phyloP scores from a whole-genome alignment of 2,797 vertebrate species.

The Sebastes jordani region DNA sequence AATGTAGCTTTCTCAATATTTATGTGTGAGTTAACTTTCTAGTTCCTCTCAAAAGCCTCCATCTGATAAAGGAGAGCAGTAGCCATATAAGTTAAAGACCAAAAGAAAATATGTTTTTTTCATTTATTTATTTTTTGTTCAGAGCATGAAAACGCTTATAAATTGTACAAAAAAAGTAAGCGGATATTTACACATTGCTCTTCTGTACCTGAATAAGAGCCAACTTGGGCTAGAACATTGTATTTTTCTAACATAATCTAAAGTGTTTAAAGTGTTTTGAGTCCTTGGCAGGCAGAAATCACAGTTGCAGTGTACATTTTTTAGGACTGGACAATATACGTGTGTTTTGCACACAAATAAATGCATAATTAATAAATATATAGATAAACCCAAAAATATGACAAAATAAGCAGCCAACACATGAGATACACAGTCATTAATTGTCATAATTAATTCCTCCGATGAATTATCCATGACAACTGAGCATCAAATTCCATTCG shows the following conservation, averaged over 20 bases:
- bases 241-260: no score
- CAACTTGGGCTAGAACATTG: neutral
- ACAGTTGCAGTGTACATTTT: neutral
- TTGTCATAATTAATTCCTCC: neutral
- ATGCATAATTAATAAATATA: neutral
- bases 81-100: neutral
- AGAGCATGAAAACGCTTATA: neutral
- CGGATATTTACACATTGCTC: neutral
- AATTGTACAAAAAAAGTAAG: neutral
- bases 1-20: neutral
- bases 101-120: neutral
- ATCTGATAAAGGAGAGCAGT: neutral
- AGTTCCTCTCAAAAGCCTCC: neutral
- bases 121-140: no score
- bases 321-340: neutral
- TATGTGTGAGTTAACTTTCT: neutral
- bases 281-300: neutral
- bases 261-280: neutral
- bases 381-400: neutral
- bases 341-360: neutral
- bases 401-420: neutral
- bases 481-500: neutral
- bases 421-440: neutral
- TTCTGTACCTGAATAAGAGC: neutral
- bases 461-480: neutral